Conservation (phyloP, 92 coral and sea anemone genomes). For the Palythoa grandis region DNA sequence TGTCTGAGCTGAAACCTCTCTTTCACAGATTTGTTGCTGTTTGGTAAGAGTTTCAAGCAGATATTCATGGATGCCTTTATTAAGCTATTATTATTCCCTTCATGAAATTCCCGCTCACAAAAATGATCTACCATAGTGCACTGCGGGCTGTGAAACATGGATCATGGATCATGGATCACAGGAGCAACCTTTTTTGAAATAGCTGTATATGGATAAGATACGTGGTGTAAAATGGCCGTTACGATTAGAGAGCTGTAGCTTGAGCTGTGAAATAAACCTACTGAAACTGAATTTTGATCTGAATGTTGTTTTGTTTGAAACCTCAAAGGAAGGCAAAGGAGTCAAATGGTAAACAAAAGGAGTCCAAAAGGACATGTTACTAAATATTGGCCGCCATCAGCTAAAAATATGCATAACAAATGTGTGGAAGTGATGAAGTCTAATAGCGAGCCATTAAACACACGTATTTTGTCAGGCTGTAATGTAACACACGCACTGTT, state of each 20-base stretch:
- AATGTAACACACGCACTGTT: not conserved
- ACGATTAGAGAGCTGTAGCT: not conserved
- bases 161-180: too few species aligned
- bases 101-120: too few species aligned
- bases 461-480: not conserved
- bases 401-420: slow-evolving; percentile 12
- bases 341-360: slow-evolving; percentile 17
- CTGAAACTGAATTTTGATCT: not conserved
- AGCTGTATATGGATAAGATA: not conserved
- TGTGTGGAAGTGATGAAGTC: not conserved
- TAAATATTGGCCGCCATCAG: slow-evolving; percentile 20
- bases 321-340: slow-evolving; percentile 5
- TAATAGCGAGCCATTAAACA: not conserved
- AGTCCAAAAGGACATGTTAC: slow-evolving; percentile 12
- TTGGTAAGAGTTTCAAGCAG: too few species aligned
- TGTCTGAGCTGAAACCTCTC: too few species aligned
- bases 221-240: not conserved
- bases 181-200: too few species aligned
- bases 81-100: too few species aligned
- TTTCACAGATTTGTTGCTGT: too few species aligned
- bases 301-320: slow-evolving; percentile 16
- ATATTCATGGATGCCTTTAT: too few species aligned
- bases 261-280: not conserved
- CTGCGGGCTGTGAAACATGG: too few species aligned
- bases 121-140: too few species aligned